Evolutionary conservation across 2,113 vertebrate species (phyloP).

Genomic region (Furnarius figulus): DNA sequence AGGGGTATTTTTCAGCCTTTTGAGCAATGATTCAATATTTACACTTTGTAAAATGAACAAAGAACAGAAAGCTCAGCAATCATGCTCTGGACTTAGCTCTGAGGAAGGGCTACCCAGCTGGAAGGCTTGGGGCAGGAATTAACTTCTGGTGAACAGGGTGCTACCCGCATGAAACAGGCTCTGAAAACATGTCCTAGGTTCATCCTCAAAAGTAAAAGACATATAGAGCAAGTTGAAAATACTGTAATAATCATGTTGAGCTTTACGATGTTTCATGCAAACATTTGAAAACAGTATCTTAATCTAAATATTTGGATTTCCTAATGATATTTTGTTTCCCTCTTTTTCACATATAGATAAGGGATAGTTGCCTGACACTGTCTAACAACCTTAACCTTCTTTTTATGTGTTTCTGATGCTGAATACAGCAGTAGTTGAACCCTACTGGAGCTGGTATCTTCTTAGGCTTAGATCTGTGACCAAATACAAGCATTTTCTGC

Average conservation of each 20-base stretch:
- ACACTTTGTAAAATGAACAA: not conserved
- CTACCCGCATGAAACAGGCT: not conserved
- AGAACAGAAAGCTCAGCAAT: not conserved
- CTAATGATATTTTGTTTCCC: not conserved
- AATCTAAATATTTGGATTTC: not conserved
- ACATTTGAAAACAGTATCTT: fast-evolving
- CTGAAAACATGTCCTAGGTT: not conserved
- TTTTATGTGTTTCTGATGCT: not conserved
- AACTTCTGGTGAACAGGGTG: not conserved
- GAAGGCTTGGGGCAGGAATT: not conserved
- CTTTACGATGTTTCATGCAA: not conserved
- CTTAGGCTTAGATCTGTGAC: not conserved
- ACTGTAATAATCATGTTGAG: not conserved
- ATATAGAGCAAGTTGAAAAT: not conserved
- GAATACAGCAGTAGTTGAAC: not conserved
- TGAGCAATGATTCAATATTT: not conserved
- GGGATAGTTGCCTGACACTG: not conserved
- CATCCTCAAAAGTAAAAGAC: not conserved
- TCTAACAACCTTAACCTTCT: not conserved
- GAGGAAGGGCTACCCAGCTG: not conserved
- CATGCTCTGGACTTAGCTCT: not conserved
- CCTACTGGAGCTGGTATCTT: not conserved
- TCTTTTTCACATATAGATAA: not conserved
- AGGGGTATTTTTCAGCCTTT: not conserved
- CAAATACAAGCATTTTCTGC: not conserved